Evolutionary conservation across 2,888 invertebrate species (phyloP).

Genomic region (Cordilura impudica): DNA sequence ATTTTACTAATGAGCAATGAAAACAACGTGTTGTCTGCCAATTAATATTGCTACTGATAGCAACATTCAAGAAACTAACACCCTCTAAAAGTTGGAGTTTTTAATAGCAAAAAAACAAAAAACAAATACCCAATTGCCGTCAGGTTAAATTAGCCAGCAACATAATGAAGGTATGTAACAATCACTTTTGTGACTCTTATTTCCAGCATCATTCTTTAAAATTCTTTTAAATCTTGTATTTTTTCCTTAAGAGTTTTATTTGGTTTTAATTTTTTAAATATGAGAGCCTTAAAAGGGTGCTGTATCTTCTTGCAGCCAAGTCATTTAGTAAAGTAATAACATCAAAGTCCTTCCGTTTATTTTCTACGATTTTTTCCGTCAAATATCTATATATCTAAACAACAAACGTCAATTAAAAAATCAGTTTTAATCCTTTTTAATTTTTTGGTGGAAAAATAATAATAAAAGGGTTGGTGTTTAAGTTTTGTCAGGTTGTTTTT

Average conservation of each 20-base stretch:
- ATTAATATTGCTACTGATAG: slow-evolving; percentile 61
- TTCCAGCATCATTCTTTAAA: background rate
- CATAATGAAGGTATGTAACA: slow-evolving; percentile 72
- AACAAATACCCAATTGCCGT: slow-evolving; percentile 64
- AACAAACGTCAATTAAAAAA: slow-evolving; percentile 64
- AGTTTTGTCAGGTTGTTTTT: slow-evolving; percentile 58
- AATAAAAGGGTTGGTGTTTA: slow-evolving; percentile 60
- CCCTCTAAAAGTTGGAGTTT: slow-evolving; percentile 14
- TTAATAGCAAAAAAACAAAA: slow-evolving; percentile 2
- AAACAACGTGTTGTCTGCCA: slow-evolving; percentile 74
- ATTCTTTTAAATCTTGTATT: slow-evolving; percentile 9
- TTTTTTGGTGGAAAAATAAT: background rate
- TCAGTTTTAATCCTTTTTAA: slow-evolving; percentile 60
- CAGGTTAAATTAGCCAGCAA: slow-evolving; percentile 75
- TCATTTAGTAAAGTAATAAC: slow-evolving; percentile 41
- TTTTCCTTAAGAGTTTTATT: slow-evolving; percentile 36
- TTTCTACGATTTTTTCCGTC: slow-evolving; percentile 28
- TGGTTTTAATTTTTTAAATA: slow-evolving; percentile 52
- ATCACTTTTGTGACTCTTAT: slow-evolving; percentile 27
- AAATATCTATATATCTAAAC: slow-evolving; percentile 48
- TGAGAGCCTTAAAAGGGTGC: slow-evolving; percentile 27
- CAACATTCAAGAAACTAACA: slow-evolving; percentile 20
- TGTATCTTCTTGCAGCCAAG: slow-evolving; percentile 15
- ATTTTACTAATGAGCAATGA: slow-evolving; percentile 76
- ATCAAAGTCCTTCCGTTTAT: slow-evolving; percentile 27